Base-by-base conservation (phyloP, 2,888 invertebrate genomes). In the Erannis defoliaria region DNA sequence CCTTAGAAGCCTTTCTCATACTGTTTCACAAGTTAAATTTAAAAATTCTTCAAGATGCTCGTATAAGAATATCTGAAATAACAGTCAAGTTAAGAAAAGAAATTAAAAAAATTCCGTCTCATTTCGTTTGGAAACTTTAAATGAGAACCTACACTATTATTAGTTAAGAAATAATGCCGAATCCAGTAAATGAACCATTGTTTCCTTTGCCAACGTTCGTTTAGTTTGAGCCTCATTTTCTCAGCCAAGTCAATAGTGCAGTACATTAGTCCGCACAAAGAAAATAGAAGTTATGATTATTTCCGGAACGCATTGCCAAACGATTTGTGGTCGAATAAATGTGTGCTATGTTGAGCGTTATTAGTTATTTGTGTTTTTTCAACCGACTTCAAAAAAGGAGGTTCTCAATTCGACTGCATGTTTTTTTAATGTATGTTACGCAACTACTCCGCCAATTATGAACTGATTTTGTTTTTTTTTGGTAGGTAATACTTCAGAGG, bases 161-260 rank as follows among this genome's bases (percentile, higher is more conserved):
- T 69, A 68, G 67, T 73, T 66, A 66, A 69, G 66, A 73, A 70
- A 59, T 66, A 69, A 67, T 63, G 68, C 60, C 59, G 18, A 29
- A 31, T 23, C 16, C 35, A 14, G 43, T 66, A 64, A 70, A 72
- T 73, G 67, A 71, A 68, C 55, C 66, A 62, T 68, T 66, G 62
- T 67, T 68, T 71, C 70, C 65, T 70, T 60, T 72, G 72, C 71
- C 72, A 78, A 71, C 75, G 74, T 80, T 78, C 76, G 75, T 80
- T 82, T 76, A 76, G 71, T 75, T 75, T 62, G 62, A 61, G 77
- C 79, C 77, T 82, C 81, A 83, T 84, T 85, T 86, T 82, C 84
- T 81, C 79, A 80, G 83, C 84, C 26, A 88, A 86, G 86, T 84
- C 87, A 88, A 86, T 88, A 85, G 78, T 85, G 82, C 84, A 85